Evolutionary conservation across 2,888 invertebrate genomes (phyloP), one percentile per base, ranked within the genome.

Genomic region (Xestoiulus laeticollis): DNA sequence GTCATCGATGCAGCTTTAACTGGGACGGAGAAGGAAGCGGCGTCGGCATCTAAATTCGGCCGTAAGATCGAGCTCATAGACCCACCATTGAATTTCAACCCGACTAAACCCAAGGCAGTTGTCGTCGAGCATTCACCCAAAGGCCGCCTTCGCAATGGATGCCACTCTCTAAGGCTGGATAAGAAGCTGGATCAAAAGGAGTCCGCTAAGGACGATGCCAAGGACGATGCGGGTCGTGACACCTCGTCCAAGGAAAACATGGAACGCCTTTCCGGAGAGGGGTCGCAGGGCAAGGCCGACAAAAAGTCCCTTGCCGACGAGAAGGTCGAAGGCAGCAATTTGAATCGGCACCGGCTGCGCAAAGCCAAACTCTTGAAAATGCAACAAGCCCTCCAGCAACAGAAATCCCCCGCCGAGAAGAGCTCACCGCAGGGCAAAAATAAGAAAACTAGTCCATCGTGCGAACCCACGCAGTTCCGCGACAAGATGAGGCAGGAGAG

Each of bases 401-500:
- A 59, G 68, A 87, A 78, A 32, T 87, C 87, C 10, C 87, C 87
- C 19, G 5, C 68, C 16, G 87, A 87, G 32, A 87, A 87, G 26
- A 32, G 30, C 16, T 26, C 59, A 10, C 68, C 32, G 33, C 26
- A 78, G 22, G 26, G 32, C 43, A 43, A 44, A 30, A 53, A 48
- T 26, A 43, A 53, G 86, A 48, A 43, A 48, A 32, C 32, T 78
- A 32, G 33, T 85, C 22, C 26, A 32, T 14, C 87, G 53, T 22
- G 53, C 48, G 86, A 43, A 8, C 19, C 86, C 12, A 22, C 43
- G 44, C 87, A 53, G 8, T 85, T 85, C 33, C 53, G 85, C 43
- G 87, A 87, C 33, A 88, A 88, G 48, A 48, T 83, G 68, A 82
- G 87, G 38, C 88, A 88, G 44, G 88, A 88, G 43, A 87, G 88